Percentiles rank a stretch among this genome's conserved stretches.
Evolutionary conservation across 2,797 vertebrate genomes (phyloP).

Genomic region (Lepus oiostolus): DNA sequence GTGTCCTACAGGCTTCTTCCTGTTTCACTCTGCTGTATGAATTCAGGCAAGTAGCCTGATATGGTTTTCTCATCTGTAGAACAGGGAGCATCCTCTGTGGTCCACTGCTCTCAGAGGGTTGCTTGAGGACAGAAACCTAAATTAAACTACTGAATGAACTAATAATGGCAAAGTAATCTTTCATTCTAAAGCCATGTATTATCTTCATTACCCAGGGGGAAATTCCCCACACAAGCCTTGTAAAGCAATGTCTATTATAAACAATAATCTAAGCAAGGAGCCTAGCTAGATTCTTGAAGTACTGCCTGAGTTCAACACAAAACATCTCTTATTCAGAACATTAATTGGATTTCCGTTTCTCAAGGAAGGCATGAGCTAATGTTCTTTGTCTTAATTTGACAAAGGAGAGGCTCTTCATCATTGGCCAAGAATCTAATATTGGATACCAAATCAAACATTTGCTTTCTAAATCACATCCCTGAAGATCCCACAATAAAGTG

Average conservation of each 20-base stretch:
- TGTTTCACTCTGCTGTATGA: not conserved
- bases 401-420: conserved; percentile 72
- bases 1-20: not conserved
- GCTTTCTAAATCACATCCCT: conserved; percentile 69
- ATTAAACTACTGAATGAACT: conserved; percentile 18
- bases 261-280: conserved; percentile 23
- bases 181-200: conserved; percentile 11
- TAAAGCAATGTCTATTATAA: conserved; percentile 37
- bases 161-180: not conserved
- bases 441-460: conserved; percentile 72
- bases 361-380: conserved; percentile 73
- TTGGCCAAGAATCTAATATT: conserved; percentile 79
- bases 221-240: conserved; percentile 39
- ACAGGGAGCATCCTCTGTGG: not conserved
- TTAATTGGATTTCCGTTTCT: conserved; percentile 70
- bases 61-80: conserved; percentile 2
- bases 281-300: conserved; percentile 59
- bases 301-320: conserved; percentile 49
- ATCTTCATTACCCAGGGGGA: not conserved
- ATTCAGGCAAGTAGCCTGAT: not conserved
- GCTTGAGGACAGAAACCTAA: not conserved
- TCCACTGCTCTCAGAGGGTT: not conserved
- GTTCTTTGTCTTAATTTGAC: conserved; percentile 77
- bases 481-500: conserved; percentile 47
- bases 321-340: conserved; percentile 71